phyloP scores from a whole-genome alignment of 2,113 vertebrate species.

The Dermatemys mawii region DNA sequence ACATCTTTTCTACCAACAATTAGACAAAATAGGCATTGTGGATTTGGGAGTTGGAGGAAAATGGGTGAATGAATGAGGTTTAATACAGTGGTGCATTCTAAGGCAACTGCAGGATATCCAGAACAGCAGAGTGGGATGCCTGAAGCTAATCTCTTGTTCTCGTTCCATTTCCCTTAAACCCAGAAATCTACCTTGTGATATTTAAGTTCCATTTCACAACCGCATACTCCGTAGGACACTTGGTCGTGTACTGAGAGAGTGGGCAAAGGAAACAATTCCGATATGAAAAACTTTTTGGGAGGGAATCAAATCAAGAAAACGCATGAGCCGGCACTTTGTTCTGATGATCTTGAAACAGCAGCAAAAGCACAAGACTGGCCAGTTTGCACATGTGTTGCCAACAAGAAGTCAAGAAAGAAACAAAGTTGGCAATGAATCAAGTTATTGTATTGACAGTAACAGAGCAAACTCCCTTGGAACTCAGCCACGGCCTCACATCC shows the following conservation, averaged over 20 bases:
- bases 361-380: constrained; percentile 41
- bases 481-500: constrained; percentile 45
- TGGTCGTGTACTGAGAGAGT: constrained; percentile 74
- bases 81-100: not conserved
- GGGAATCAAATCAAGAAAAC: constrained; percentile 64
- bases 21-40: constrained; percentile 55
- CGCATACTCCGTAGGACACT: constrained; percentile 19
- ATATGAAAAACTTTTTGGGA: constrained; percentile 72
- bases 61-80: constrained; percentile 49
- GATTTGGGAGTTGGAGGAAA: not conserved
- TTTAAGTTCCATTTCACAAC: not conserved
- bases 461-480: constrained; percentile 64
- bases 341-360: constrained; percentile 46
- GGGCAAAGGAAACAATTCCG: constrained; percentile 79
- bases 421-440: constrained; percentile 60
- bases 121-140: not conserved
- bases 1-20: constrained; percentile 62
- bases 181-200: not conserved
- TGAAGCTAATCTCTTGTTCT: not conserved
- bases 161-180: not conserved
- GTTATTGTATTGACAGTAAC: constrained; percentile 31
- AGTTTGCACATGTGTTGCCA: constrained; percentile 68
- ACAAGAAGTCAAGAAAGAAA: constrained; percentile 41
- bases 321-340: constrained; percentile 65
- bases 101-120: not conserved